Percentiles rank a stretch among this genome's conserved stretches.
Conservation (phyloP, 2,113 vertebrate genomes). For the Callocephalon fimbriatum region DNA sequence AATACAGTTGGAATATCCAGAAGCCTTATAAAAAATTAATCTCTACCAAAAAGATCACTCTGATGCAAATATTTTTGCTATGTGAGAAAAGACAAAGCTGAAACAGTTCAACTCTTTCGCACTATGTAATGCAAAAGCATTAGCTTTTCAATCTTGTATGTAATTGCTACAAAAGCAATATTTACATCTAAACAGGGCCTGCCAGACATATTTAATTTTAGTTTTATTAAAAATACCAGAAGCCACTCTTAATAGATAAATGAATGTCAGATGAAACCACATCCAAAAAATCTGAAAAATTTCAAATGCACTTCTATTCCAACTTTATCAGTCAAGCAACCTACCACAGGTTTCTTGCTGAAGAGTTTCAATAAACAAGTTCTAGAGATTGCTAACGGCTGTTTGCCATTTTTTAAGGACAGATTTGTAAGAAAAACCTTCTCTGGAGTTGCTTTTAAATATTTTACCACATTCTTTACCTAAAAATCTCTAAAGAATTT, state of each 20-base stretch:
- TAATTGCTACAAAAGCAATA: constrained; percentile 1
- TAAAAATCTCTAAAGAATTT: neutral
- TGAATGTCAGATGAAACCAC: constrained; percentile 4
- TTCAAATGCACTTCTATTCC: neutral
- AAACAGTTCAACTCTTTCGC: neutral
- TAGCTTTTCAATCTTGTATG: neutral
- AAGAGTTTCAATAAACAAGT: neutral
- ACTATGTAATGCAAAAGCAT: neutral
- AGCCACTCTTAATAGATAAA: constrained; percentile 9
- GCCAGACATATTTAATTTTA: neutral
- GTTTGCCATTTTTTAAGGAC: neutral
- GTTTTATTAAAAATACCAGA: constrained; percentile 31
- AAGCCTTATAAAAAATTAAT: neutral
- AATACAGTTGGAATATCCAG: neutral
- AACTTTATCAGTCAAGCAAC: neutral
- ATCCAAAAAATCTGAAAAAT: neutral
- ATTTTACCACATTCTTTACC: neutral
- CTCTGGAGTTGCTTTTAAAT: neutral
- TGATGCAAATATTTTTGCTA: constrained; percentile 3
- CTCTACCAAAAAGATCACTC: neutral
- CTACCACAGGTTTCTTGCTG: neutral
- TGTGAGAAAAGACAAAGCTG: neutral
- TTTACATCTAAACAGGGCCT: neutral
- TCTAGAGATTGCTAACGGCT: neutral
- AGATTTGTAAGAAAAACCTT: neutral